These are phyloP conservation scores for Lindbergichthys nudifrons DNA, from an alignment of 2,797 vertebrate species.

Conservation along the genomic window DNA sequence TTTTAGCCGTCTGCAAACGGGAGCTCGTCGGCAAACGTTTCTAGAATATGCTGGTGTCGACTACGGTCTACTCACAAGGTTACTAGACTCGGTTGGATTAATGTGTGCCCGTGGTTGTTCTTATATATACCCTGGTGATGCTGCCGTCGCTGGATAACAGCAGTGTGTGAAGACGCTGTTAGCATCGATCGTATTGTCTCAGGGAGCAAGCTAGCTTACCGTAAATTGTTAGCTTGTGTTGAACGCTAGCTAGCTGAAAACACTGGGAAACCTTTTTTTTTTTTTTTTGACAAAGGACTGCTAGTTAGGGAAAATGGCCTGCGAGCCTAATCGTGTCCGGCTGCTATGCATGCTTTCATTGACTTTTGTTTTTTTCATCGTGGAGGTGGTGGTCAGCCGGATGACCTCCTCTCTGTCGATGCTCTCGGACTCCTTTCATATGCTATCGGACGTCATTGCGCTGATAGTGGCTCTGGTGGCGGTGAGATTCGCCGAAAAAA, in stretches of 20 bases:
- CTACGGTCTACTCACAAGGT: background rate
- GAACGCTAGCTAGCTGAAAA: slow-evolving; percentile 40
- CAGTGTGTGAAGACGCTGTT: slow-evolving; percentile 34
- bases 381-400: slow-evolving; percentile 96
- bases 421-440: slow-evolving; percentile 98
- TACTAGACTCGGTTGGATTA: background rate
- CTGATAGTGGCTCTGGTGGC: slow-evolving; percentile 95
- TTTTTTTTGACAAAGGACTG: slow-evolving; percentile 15
- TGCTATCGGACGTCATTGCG: slow-evolving; percentile 98
- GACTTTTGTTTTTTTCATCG: slow-evolving; percentile 95
- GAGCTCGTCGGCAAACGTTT: slow-evolving; percentile 57
- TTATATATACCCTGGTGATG: slow-evolving; percentile 22
- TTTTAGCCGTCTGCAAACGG: slow-evolving; percentile 94
- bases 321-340: slow-evolving; percentile 89
- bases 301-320: slow-evolving; percentile 82
- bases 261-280: background rate
- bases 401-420: slow-evolving; percentile 95
- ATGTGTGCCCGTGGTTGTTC: background rate
- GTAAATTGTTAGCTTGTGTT: slow-evolving; percentile 35
- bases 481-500: slow-evolving; percentile 93
- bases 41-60: slow-evolving; percentile 16
- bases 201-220: slow-evolving; percentile 60
- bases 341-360: slow-evolving; percentile 94
- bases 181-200: slow-evolving; percentile 70
- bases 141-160: slow-evolving; percentile 2